Evolutionary conservation across 2,888 invertebrate species (phyloP).

Genomic region (Salpingus planirostris): DNA sequence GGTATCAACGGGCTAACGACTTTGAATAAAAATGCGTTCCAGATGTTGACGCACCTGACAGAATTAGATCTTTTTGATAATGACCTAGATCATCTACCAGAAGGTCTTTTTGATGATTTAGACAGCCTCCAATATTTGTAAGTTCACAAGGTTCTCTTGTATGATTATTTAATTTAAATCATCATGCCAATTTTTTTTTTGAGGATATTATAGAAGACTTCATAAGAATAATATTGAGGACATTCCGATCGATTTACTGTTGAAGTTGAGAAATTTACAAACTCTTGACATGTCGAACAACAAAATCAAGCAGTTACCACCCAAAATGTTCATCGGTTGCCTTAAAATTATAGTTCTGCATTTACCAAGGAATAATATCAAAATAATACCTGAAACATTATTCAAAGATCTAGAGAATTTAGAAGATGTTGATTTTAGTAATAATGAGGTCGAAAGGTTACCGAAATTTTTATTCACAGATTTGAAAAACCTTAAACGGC

Average conservation of each 20-base stretch:
- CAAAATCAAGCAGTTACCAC: constrained; percentile 49
- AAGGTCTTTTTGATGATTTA: constrained; percentile 54
- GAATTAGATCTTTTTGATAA: constrained; percentile 69
- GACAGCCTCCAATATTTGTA: constrained; percentile 56
- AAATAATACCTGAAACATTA: constrained; percentile 48
- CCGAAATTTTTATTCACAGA: constrained; percentile 49
- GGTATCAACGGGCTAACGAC: constrained; percentile 61
- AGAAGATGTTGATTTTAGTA: constrained; percentile 61
- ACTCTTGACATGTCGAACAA: constrained; percentile 63
- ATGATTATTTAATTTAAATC: constrained; percentile 5
- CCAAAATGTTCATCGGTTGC: constrained; percentile 50
- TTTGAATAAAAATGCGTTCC: constrained; percentile 60
- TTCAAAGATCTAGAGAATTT: constrained; percentile 51
- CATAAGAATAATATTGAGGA: constrained; percentile 58
- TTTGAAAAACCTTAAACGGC: constrained; percentile 48
- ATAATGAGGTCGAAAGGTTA: constrained; percentile 54
- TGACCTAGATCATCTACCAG: constrained; percentile 56
- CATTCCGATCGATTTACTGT: constrained; percentile 50
- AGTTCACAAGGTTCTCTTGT: constrained; percentile 35
- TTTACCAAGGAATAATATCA: constrained; percentile 57
- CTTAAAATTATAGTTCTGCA: constrained; percentile 53
- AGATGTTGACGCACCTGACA: constrained; percentile 52
- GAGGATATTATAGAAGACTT: constrained; percentile 55
- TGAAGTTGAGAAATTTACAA: constrained; percentile 51
- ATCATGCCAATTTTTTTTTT: constrained; percentile 27